phyloP scores from a whole-genome alignment of 2,797 vertebrate species.

The Lepus oiostolus region DNA sequence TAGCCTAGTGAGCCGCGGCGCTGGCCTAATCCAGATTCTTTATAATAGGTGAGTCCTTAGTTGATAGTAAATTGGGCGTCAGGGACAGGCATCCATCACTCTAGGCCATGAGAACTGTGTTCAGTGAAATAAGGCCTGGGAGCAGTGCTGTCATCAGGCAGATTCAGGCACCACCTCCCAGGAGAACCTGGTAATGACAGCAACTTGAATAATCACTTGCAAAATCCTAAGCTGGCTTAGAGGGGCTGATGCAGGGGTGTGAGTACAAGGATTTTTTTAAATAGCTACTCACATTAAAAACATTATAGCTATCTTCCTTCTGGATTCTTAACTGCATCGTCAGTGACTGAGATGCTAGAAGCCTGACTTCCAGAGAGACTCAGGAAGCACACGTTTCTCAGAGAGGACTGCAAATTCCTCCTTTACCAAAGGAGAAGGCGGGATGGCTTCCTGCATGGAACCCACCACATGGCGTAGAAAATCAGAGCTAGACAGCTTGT shows the following conservation, averaged over 20 bases:
- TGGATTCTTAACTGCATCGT: background rate
- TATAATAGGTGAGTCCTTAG: background rate
- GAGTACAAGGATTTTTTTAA: background rate
- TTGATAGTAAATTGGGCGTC: conserved; percentile 39
- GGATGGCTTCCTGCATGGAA: background rate
- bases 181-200: conserved; percentile 16
- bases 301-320: background rate
- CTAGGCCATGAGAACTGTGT: background rate
- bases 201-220: conserved; percentile 9
- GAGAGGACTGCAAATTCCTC: background rate
- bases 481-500: background rate
- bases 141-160: background rate
- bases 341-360: background rate
- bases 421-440: background rate
- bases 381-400: background rate
- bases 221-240: conserved; percentile 7
- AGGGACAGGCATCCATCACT: background rate
- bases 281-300: conserved; percentile 20
- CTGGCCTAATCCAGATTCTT: background rate
- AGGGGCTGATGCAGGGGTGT: background rate
- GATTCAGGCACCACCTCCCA: background rate
- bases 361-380: conserved; percentile 1
- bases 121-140: background rate
- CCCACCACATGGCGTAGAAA: background rate
- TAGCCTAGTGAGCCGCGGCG: no score